These are phyloP conservation scores for Desmodus rotundus DNA, from an alignment of 2,113 vertebrate species.

Conservation along the genomic window DNA sequence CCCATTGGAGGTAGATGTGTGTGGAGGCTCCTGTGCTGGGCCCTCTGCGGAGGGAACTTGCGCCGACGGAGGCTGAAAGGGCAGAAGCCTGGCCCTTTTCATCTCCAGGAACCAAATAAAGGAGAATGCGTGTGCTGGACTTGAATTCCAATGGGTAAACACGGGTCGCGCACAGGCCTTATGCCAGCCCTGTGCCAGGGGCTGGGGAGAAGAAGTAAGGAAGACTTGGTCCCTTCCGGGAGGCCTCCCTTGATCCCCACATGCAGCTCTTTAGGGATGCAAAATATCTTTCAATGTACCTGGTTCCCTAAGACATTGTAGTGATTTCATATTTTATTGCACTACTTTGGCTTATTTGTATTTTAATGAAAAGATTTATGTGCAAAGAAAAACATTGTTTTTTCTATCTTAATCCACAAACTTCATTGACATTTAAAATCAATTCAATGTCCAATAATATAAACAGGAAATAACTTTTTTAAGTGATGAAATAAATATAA, in stretches of 20 bases:
- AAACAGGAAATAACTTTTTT: not conserved
- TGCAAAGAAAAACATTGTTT: not conserved
- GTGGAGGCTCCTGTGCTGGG: not conserved
- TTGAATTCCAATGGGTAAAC: not conserved
- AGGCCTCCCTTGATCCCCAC: fast-evolving
- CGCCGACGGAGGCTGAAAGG: not conserved
- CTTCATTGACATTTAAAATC: not conserved
- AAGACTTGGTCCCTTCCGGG: not conserved
- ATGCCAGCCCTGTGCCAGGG: fast-evolving
- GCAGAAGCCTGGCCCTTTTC: not conserved
- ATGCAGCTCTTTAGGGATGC: not conserved
- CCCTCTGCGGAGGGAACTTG: not conserved
- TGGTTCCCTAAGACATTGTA: not conserved
- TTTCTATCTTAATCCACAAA: not conserved
- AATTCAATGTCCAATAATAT: not conserved
- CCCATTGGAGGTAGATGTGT: not conserved
- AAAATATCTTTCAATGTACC: not conserved
- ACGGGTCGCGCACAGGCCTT: not conserved
- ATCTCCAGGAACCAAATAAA: not conserved
- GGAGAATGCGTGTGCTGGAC: fast-evolving
- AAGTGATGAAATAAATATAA: constrained; percentile 2
- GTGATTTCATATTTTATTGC: not conserved
- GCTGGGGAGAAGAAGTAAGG: not conserved
- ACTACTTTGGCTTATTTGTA: constrained; percentile 16
- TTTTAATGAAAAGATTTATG: not conserved